Percentiles rank a stretch among this genome's conserved stretches.
Conservation (phyloP, 1,140 invertebrate species). For the Geopemphigus sp. region DNA sequence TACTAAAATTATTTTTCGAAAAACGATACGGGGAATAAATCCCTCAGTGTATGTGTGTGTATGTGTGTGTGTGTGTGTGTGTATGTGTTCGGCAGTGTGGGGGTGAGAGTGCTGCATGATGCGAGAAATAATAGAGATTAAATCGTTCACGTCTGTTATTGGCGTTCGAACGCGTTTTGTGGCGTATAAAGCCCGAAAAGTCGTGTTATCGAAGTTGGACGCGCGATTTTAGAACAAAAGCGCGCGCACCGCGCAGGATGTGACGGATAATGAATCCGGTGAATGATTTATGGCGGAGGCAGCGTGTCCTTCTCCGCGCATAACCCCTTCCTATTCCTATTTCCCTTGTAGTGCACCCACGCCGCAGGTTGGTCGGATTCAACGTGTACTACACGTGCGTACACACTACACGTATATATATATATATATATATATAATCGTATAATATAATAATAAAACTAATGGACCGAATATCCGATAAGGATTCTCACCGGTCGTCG, state of each 20-base stretch:
- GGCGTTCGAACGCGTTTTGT: background rate
- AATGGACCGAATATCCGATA: conserved; percentile 49
- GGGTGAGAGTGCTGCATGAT: too few relatives aligned
- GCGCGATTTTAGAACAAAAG: conserved; percentile 31
- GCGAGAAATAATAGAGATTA: conserved; percentile 1
- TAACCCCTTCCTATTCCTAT: background rate
- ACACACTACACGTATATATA: background rate
- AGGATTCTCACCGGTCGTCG: conserved; percentile 41
- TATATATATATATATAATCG: background rate
- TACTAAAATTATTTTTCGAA: too few relatives aligned
- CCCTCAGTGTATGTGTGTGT: too few relatives aligned
- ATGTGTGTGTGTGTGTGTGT: too few relatives aligned
- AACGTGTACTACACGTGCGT: background rate
- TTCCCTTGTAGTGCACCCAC: conserved; percentile 24
- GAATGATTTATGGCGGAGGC: conserved; percentile 41
- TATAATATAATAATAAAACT: conserved; percentile 38
- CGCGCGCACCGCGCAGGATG: conserved; percentile 34
- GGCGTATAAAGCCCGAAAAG: conserved; percentile 2
- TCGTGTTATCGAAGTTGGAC: conserved; percentile 24
- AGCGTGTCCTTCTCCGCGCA: background rate
- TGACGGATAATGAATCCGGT: conserved; percentile 46
- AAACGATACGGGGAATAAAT: too few relatives aligned
- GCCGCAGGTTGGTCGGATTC: background rate
- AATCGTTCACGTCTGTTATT: background rate
- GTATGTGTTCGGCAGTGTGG: too few relatives aligned